phyloP scores from a whole-genome alignment of 2,113 vertebrate species.

The Hypocryptadius cinnamomeus region DNA sequence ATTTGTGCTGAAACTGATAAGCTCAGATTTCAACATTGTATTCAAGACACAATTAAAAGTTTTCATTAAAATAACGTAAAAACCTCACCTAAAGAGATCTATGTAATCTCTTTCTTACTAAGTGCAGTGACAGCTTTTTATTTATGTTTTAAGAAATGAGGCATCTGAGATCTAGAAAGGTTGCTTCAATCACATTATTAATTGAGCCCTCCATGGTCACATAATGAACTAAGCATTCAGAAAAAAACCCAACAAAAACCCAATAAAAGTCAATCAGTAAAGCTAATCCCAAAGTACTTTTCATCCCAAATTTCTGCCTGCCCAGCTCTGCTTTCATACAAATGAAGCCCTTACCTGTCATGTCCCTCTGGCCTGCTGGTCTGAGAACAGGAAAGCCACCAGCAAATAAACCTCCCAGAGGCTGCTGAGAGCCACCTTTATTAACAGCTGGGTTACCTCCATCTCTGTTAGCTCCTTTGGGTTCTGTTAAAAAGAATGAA shows the following conservation, averaged over 20 bases:
- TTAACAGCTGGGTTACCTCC: slow-evolving; percentile 47
- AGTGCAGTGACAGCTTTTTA: background rate
- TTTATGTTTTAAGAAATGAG: background rate
- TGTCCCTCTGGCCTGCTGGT: slow-evolving; percentile 84
- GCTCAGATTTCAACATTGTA: background rate
- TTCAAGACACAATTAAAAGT: background rate
- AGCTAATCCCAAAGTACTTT: background rate
- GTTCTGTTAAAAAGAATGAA: slow-evolving; percentile 56
- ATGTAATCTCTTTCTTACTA: background rate
- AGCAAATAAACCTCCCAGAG: slow-evolving; percentile 87
- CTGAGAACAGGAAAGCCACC: slow-evolving; percentile 90
- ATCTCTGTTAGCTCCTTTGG: slow-evolving; percentile 72
- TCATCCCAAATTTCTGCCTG: background rate
- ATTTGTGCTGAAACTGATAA: background rate
- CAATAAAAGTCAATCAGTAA: background rate
- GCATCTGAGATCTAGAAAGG: background rate
- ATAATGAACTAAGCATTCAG: background rate
- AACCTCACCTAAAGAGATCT: background rate
- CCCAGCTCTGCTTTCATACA: background rate
- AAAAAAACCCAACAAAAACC: fast-evolving
- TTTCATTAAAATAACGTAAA: background rate
- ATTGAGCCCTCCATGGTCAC: background rate
- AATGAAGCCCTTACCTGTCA: slow-evolving; percentile 66
- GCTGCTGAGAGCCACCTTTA: slow-evolving; percentile 61
- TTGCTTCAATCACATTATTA: background rate